A percentile compares a stretch with the other conserved stretches of the same genome.
Evolutionary conservation across 92 coral and sea anemone species (phyloP).

Genomic region (Phenganax marumi): DNA sequence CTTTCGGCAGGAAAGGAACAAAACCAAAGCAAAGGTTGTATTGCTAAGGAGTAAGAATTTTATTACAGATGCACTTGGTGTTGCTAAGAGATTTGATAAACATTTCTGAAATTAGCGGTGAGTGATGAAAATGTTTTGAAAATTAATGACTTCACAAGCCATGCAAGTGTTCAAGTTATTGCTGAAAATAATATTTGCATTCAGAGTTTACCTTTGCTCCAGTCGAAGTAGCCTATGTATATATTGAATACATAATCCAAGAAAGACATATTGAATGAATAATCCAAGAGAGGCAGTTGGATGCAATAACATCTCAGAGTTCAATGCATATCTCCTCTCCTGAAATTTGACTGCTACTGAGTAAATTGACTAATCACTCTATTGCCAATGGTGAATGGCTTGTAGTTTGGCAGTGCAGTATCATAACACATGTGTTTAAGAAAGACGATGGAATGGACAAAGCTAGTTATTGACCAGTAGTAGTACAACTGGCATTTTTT

Average conservation of each 20-base stretch:
- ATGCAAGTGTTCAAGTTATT: neutral
- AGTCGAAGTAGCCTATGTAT: constrained; percentile 22
- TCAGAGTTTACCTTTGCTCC: neutral
- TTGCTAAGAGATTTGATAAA: constrained; percentile 47
- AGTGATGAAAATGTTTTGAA: constrained; percentile 28
- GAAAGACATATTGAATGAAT: neutral
- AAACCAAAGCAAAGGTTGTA: constrained; percentile 40
- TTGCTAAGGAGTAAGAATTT: constrained; percentile 47
- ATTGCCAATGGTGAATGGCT: constrained; percentile 39
- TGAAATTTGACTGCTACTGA: constrained; percentile 35
- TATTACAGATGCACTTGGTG: constrained; percentile 37
- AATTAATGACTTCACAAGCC: constrained; percentile 46
- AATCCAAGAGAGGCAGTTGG: neutral
- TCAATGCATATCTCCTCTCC: constrained; percentile 36
- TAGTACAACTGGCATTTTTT: neutral
- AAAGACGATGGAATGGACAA: constrained; percentile 47
- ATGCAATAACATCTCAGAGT: constrained; percentile 44
- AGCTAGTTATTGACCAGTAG: constrained; percentile 43
- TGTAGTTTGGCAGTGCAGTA: constrained; percentile 53
- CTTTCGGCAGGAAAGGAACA: constrained; percentile 43
- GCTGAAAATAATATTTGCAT: neutral
- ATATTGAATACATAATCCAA: neutral
- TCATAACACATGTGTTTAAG: neutral
- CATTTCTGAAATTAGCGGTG: constrained; percentile 51
- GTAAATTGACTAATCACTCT: constrained; percentile 36